A percentile compares a stretch with the other conserved stretches of the same genome.
These are phyloP conservation scores for Labeo rohita DNA, from an alignment of 2,113 vertebrate species.

Conservation along the genomic window DNA sequence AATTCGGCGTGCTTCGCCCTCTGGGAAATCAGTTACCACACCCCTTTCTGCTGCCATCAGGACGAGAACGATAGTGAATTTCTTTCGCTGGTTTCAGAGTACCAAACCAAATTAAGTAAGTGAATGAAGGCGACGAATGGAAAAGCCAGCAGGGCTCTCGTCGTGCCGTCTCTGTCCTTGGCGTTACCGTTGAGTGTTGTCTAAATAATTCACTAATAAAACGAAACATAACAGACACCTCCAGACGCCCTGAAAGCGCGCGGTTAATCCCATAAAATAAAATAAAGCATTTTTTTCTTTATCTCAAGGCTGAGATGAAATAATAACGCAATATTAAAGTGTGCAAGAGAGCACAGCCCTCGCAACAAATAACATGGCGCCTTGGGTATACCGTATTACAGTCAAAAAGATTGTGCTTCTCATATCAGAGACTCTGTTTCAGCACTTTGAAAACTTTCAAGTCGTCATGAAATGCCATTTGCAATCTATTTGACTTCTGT, in stretches of 20 bases:
- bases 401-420: constrained; percentile 70
- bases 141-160: constrained; percentile 63
- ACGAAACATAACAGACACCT: constrained; percentile 81
- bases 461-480: constrained; percentile 1
- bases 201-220: constrained; percentile 85
- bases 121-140: constrained; percentile 68
- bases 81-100: constrained; percentile 62
- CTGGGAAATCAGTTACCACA: constrained; percentile 76
- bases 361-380: constrained; percentile 78
- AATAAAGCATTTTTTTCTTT: constrained; percentile 68
- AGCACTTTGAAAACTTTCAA: constrained; percentile 39
- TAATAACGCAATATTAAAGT: constrained; percentile 81
- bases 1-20: constrained; percentile 73
- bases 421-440: constrained; percentile 41
- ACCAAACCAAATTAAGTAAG: constrained; percentile 77
- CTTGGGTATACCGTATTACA: constrained; percentile 74
- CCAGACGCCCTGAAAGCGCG: constrained; percentile 72
- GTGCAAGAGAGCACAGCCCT: constrained; percentile 75
- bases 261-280: constrained; percentile 81
- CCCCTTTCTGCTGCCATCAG: constrained; percentile 60
- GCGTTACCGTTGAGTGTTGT: constrained; percentile 58
- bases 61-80: constrained; percentile 67
- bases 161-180: constrained; percentile 55
- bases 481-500: background rate
- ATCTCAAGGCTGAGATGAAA: constrained; percentile 78